Base-by-base conservation (phyloP, 2,888 invertebrate species). In the Brachypterus glaber region DNA sequence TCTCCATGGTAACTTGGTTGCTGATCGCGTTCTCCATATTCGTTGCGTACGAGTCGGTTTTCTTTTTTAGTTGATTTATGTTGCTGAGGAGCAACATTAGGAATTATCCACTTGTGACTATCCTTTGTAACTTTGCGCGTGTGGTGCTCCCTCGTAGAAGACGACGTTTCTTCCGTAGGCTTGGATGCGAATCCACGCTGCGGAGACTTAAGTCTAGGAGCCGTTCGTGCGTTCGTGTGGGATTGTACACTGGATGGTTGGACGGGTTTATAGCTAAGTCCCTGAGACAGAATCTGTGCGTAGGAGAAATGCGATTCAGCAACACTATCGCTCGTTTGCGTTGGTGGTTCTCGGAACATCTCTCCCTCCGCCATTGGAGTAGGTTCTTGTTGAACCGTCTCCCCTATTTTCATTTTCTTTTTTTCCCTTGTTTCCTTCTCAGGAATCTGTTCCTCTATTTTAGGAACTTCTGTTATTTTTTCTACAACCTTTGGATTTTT, bases 281-380 rank as follows among this genome's bases (percentile, higher is more conserved):
- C 82, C 45, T 79, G 74, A 26, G 80, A 76, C 51, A 82, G 66
- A 55, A 81, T 78, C 64, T 79, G 77, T 2, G 82, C 82, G 57
- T 82, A 82, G 1, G 82, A 81, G 52, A 78, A 70, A 44, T 72
- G 54, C 33, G 52, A 45, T 40, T 40, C 43, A 36, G 40, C 35
- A 45, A 37, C 40, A 33, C 42, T 17, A 2, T 33, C 21, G 21
- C 4, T 33, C 2, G 17, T 9, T 14, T 45, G 38, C 24, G 39
- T 40, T 40, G 40, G 37, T 40, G 47, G 40, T 21, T 40, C 39
- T 17, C 16, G 40, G 18, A 21, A 13, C 41, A 39, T 33, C 39
- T 46, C 38, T 33, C 25, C 30, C 8, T 37, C 24, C 14, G 29
- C 17, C 17, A 21, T 7, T 9, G 21, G 21, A 7, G 5, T 21